Percentiles rank a stretch among this genome's conserved stretches.
Conservation (phyloP, 2,113 vertebrate genomes). For the Pelecanus crispus region DNA sequence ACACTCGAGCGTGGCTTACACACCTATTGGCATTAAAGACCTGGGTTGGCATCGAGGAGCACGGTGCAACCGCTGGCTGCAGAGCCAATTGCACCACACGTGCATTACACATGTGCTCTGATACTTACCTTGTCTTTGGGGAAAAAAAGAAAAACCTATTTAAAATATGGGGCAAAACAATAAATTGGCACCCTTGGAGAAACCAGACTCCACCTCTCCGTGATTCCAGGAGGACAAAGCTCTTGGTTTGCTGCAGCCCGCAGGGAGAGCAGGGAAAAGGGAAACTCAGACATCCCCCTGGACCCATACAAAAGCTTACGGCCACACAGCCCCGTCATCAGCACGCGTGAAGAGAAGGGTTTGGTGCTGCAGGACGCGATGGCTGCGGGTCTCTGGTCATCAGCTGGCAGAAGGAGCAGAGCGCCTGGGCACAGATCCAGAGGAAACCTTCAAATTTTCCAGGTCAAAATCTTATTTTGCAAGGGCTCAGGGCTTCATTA, state of each 20-base stretch:
- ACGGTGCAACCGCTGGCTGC: fast-evolving
- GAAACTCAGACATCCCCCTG: fast-evolving
- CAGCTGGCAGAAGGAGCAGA: background rate
- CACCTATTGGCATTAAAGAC: background rate
- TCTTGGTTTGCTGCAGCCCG: background rate
- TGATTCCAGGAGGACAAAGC: background rate
- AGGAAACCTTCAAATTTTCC: background rate
- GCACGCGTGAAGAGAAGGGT: background rate
- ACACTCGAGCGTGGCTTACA: background rate
- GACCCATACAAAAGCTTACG: fast-evolving
- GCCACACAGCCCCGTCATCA: fast-evolving
- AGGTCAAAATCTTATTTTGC: background rate
- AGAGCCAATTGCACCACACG: background rate
- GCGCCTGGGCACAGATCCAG: background rate
- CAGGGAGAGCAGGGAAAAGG: background rate
- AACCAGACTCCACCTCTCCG: fast-evolving
- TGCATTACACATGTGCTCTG: fast-evolving
- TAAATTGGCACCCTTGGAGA: no score
- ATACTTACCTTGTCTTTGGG: background rate
- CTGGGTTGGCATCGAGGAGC: background rate
- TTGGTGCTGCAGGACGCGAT: fast-evolving
- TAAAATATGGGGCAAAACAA: background rate
- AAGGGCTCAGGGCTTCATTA: background rate
- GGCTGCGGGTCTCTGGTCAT: background rate
- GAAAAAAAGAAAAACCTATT: fast-evolving